These are phyloP conservation scores for Chelmon rostratus DNA, from an alignment of 2,797 vertebrate species.

Conservation along the genomic window DNA sequence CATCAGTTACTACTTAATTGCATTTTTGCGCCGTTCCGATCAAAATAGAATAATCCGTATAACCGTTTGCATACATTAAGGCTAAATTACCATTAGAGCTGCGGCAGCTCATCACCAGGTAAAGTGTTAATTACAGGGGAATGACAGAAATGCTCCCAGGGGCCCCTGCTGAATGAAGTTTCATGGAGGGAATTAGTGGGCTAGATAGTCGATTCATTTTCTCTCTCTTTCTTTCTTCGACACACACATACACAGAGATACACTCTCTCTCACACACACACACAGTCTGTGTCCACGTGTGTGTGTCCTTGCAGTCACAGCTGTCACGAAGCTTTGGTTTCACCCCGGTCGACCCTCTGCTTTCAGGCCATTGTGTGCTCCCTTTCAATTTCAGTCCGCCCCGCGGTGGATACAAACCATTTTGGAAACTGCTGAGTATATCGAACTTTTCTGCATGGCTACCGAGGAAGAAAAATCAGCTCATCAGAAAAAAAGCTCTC, in stretches of 20 bases:
- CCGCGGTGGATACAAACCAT: constrained; percentile 49
- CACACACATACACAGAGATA: not conserved
- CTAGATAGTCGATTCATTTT: constrained; percentile 42
- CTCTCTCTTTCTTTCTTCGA: not conserved
- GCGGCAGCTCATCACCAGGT: constrained; percentile 54
- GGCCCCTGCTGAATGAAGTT: constrained; percentile 42
- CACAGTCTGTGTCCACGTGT: not conserved
- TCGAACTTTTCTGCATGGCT: constrained; percentile 65
- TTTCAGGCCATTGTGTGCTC: constrained; percentile 61
- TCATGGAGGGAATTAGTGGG: constrained; percentile 54
- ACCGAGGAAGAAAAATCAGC: constrained; percentile 54
- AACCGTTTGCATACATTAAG: constrained; percentile 50
- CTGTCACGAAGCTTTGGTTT: constrained; percentile 56
- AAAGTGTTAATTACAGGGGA: constrained; percentile 69
- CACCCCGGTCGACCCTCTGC: constrained; percentile 41
- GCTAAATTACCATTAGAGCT: constrained; percentile 44
- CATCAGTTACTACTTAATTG: constrained; percentile 49
- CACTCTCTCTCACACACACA: not conserved
- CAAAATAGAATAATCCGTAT: constrained; percentile 41
- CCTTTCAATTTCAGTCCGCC: constrained; percentile 63
- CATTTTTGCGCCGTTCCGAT: constrained; percentile 28
- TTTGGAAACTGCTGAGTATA: constrained; percentile 74
- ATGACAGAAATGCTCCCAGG: constrained; percentile 60
- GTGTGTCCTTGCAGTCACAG: constrained; percentile 47
- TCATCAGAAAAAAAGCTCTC: constrained; percentile 56